phyloP scores from a whole-genome alignment of 2,888 invertebrate genomes.

The Meta bourneti region DNA sequence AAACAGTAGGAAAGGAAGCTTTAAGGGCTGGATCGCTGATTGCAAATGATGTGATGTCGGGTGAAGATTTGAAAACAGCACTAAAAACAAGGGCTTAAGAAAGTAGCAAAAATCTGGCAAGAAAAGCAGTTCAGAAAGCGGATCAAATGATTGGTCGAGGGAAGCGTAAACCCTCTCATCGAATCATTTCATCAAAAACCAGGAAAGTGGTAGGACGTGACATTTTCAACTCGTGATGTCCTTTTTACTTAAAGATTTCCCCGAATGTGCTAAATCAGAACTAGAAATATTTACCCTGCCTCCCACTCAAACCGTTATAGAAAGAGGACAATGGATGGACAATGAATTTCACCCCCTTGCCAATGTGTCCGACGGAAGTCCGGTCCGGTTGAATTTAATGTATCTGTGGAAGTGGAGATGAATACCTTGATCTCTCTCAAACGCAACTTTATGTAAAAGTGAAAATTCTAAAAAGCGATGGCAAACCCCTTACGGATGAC shows the following conservation, averaged over 20 bases:
- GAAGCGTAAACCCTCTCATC: no score
- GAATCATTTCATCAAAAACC: no score
- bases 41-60: conserved; percentile 40
- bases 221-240: no score
- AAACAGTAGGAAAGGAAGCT: conserved; percentile 56
- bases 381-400: conserved; percentile 19
- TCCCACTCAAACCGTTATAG: conserved; percentile 37
- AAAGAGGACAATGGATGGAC: conserved; percentile 32
- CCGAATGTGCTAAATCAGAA: conserved; percentile 37
- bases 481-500: background rate
- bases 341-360: conserved; percentile 50
- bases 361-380: conserved; percentile 35
- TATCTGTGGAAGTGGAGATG: conserved; percentile 36
- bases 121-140: no score
- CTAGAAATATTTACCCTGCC: conserved; percentile 24
- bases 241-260: conserved; percentile 41
- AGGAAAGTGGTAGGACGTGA: no score
- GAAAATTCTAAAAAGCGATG: conserved; percentile 29
- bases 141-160: no score
- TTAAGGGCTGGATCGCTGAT: conserved; percentile 31
- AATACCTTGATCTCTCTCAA: conserved; percentile 43
- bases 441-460: conserved; percentile 40
- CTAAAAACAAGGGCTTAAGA: no score
- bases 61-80: no score
- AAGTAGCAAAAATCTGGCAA: no score